phyloP scores from a whole-genome alignment of 2,888 invertebrate genomes.

The Zaprionus bogoriensis region DNA sequence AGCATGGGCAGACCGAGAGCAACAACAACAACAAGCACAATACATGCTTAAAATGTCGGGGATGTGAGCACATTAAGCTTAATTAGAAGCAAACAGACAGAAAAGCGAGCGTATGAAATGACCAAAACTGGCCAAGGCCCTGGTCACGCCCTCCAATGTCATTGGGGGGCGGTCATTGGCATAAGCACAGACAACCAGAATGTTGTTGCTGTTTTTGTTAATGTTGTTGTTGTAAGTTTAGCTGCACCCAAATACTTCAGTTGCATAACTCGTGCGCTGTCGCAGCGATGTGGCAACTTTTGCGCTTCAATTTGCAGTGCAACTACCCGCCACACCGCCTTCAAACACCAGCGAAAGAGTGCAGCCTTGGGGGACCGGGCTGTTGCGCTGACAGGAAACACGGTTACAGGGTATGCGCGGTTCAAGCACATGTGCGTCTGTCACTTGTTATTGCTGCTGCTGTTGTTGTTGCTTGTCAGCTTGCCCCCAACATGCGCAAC shows the following conservation, averaged over 20 bases:
- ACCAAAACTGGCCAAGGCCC: slow-evolving; percentile 34
- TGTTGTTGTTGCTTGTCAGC: slow-evolving; percentile 24
- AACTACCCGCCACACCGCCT: slow-evolving; percentile 10
- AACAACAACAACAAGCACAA: slow-evolving; percentile 15
- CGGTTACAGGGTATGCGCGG: not conserved
- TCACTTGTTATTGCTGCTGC: slow-evolving; percentile 24
- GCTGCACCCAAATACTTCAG: slow-evolving; percentile 54
- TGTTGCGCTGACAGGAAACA: slow-evolving; percentile 1
- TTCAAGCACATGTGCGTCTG: slow-evolving; percentile 37
- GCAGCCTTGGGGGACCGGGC: not conserved
- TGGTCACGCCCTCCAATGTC: slow-evolving; percentile 3
- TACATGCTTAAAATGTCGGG: slow-evolving; percentile 46
- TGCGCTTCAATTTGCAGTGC: slow-evolving; percentile 51
- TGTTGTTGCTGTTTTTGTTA: not conserved
- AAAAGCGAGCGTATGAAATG: slow-evolving; percentile 48
- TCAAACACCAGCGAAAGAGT: not conserved
- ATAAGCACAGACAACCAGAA: not conserved
- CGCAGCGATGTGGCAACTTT: slow-evolving; percentile 44
- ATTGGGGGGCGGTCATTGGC: not conserved
- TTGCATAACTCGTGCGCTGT: slow-evolving; percentile 44
- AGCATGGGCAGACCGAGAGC: no score
- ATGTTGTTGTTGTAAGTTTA: slow-evolving; percentile 31
- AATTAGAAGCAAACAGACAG: slow-evolving; percentile 61
- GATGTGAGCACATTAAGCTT: slow-evolving; percentile 60
- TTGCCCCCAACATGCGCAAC: slow-evolving; percentile 33